Evolutionary conservation across 2,888 invertebrate species (phyloP).

Genomic region (Ochlodes sylvanus): DNA sequence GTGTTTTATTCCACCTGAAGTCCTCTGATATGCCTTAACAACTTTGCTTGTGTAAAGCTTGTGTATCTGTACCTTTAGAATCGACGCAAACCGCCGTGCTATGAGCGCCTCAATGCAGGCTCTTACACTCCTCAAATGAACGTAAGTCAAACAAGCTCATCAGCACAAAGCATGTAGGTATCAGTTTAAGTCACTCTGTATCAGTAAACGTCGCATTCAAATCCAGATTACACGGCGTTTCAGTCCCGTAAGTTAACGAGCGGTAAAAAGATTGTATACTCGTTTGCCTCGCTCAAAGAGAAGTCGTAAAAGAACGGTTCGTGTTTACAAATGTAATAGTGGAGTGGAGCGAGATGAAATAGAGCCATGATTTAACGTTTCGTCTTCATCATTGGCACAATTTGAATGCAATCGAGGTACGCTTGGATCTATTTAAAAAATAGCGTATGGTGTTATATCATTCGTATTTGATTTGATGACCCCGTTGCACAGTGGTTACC

Average conservation of each 20-base stretch:
- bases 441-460: no score
- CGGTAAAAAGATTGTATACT: conserved; percentile 8
- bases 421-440: no score
- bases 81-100: no score
- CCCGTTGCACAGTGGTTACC: no score
- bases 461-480: no score
- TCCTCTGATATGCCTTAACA: no score
- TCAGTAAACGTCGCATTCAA: background rate
- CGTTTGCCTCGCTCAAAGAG: conserved; percentile 16
- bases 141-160: background rate
- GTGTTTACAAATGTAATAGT: background rate
- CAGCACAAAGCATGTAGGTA: background rate
- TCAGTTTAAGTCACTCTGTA: background rate
- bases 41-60: no score
- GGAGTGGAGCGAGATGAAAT: conserved; percentile 15
- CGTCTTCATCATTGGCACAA: conserved; percentile 22
- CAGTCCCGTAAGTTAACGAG: conserved; percentile 6
- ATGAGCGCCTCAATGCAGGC: no score
- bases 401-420: conserved; percentile 45
- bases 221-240: conserved; percentile 1
- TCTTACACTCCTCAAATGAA: no score
- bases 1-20: no score
- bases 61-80: no score
- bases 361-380: conserved; percentile 12
- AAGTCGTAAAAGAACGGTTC: conserved; percentile 10